Conservation (phyloP, 2,113 vertebrate genomes). For the Galbula dea region DNA sequence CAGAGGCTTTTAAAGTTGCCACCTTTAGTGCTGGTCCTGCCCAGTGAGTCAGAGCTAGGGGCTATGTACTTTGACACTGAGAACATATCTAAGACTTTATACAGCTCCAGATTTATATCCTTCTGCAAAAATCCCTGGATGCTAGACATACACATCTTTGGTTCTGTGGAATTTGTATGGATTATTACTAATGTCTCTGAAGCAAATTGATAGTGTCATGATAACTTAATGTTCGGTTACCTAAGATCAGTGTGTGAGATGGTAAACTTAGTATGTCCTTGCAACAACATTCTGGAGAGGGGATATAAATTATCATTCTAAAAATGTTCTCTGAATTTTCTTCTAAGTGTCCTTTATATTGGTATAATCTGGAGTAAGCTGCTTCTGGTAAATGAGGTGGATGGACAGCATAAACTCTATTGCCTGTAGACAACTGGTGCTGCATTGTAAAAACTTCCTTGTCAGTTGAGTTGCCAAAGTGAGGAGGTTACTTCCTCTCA, state of each 20-base stretch:
- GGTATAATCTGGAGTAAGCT: background rate
- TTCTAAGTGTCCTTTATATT: background rate
- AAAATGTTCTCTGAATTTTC: background rate
- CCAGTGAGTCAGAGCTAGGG: too few relatives aligned
- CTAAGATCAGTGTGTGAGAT: background rate
- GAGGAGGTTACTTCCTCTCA: background rate
- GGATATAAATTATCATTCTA: background rate
- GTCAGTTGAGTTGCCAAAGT: background rate
- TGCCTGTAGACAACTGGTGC: background rate
- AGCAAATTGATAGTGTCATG: background rate
- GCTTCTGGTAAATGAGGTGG: background rate
- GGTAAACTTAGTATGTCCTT: background rate
- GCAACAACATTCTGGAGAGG: background rate
- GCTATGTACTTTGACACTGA: background rate
- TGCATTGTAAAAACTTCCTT: background rate
- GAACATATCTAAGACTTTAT: background rate
- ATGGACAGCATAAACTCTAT: background rate
- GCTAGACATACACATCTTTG: background rate
- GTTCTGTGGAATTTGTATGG: rapidly evolving
- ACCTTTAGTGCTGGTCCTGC: too few relatives aligned
- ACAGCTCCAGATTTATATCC: background rate
- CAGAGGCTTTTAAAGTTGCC: too few relatives aligned
- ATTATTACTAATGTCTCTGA: background rate
- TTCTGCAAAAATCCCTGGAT: background rate
- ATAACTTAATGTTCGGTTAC: background rate